Evolutionary conservation across 2,888 invertebrate genomes (phyloP), one percentile per base, ranked within the genome.

Genomic region (Protophormia terraenovae): DNA sequence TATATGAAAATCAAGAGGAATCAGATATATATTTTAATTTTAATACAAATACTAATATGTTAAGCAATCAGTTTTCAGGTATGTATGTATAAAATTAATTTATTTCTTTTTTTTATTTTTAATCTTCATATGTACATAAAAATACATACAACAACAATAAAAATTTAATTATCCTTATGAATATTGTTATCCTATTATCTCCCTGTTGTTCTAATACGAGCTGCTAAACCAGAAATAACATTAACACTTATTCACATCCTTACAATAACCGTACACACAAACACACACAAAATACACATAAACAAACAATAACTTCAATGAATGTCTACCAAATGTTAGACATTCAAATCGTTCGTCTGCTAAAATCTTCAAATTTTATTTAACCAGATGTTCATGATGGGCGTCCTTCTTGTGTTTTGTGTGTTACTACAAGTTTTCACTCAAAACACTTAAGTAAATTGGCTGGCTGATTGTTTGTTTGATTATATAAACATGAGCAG

Each of bases 1-100:
- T 82, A 71, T 85, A 85, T 45, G 82, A 85, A 60, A 85, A 85
- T 62, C 85, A 78, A 60, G 78, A 85, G 22, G 85, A 85, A 55
- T 24, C 85, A n/a, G 85, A 85, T 69, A 79, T 82, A 27, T 85
- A 85, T 75, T 75, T 78, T 16, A 77, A 79, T 41, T 85, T 82
- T 16, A 85, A 85, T 55, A 27, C 67, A 5, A 75, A 73, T 19
- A 62, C 82, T 62, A 53, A 41, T 24, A 71, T 75, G n/a, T n/a
- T n/a, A 64, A 82, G 58, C 24, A 85, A 82, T 85, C 85, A 82
- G 64, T 82, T 79, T 66, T 27, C 82, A 78, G 82, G 85, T 85
- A 82, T 29, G 66, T 60, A 14, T 29, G n/a, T n/a, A n/a, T n/a
- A n/a, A n/a, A n/a, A n/a, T n/a, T 32, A 38, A 12, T 14, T 50